These are phyloP conservation scores for Mythimna impura DNA, from an alignment of 2,888 invertebrate species.

Conservation along the genomic window DNA sequence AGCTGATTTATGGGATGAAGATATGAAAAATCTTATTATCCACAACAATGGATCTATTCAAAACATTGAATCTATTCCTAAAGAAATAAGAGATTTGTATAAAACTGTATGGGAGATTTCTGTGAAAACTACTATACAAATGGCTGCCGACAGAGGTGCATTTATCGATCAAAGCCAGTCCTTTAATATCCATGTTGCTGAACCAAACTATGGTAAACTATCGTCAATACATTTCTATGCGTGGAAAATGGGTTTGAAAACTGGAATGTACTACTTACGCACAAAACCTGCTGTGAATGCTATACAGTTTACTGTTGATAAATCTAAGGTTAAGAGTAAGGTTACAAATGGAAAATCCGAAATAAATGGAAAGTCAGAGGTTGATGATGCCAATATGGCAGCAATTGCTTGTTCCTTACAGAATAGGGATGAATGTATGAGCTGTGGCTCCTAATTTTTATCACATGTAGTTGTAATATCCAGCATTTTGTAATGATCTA, in stretches of 20 bases:
- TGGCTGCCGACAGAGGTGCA: slow-evolving; percentile 99
- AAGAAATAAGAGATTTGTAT: slow-evolving; percentile 96
- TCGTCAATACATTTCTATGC: slow-evolving; percentile 99
- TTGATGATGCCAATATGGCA: slow-evolving; percentile 91
- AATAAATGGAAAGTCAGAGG: slow-evolving; percentile 75
- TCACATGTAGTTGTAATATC: background rate
- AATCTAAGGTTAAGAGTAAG: slow-evolving; percentile 85
- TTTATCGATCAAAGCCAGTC: slow-evolving; percentile 99
- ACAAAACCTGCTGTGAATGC: slow-evolving; percentile 99
- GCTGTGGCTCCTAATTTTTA: slow-evolving; percentile 94
- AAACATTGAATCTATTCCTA: slow-evolving; percentile 95
- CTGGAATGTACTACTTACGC: slow-evolving; percentile 99
- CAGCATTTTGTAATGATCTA: background rate
- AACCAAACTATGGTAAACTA: slow-evolving; percentile 97
- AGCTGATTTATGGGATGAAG: slow-evolving; percentile 97
- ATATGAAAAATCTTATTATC: slow-evolving; percentile 98
- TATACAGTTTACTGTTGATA: slow-evolving; percentile 99
- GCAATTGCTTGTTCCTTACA: slow-evolving; percentile 96
- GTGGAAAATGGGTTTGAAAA: slow-evolving; percentile 99
- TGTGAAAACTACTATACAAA: slow-evolving; percentile 97
- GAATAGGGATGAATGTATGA: slow-evolving; percentile 96
- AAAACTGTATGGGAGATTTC: slow-evolving; percentile 99
- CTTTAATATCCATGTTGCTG: slow-evolving; percentile 98
- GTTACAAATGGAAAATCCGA: slow-evolving; percentile 76
- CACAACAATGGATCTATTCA: slow-evolving; percentile 98